Base-by-base conservation (phyloP, 2,888 invertebrate species). In the Anoplius nigerrimus region DNA sequence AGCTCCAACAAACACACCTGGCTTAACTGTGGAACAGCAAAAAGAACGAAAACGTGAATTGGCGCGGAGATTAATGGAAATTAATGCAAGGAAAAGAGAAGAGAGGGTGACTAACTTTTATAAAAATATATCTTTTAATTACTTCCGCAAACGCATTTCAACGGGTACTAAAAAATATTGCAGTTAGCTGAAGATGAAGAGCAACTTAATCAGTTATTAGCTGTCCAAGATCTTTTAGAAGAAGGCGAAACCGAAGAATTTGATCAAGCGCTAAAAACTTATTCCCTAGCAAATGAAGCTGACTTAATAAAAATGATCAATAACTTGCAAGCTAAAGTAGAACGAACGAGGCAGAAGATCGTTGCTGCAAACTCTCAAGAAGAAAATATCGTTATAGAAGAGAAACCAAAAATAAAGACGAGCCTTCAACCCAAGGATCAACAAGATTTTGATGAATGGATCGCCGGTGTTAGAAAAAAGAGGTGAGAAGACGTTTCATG, bases 111-210 rank as follows among this genome's bases (percentile, higher is more conserved):
- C 63, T 60, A 18, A 0, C 43, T 62, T 61, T 1, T 13, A 34
- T n/a, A 34, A 18, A 24, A 20, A 21, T 8, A 16, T 46, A 24
- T 43, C 16, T 18, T n/a, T n/a, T 6, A 16, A 46, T 62, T 18
- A 16, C n/a, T 34, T 48, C 27, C 16, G 11, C 0, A 20, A 11
- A 16, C 21, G 34, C 11, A 6, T 34, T 27, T 48, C n/a, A 56
- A 52, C 22, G 0, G 24, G 8, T 42, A 8, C 42, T 22, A 65
- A 27, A 58, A 67, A n/a, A 64, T 64, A 76, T 68, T 79, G 34
- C 75, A 92, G 92, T 90, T 98, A 27, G 94, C 94, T 2, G 96
- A 96, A 84, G 97, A 98, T 84, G 97, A 97, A 85, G 95, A 97
- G 77, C 95, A 95, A 84, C 87, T 98, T 45, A 93, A 93, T 82